phyloP scores from a whole-genome alignment of 2,888 invertebrate genomes.

The Aphodius sticticus region DNA sequence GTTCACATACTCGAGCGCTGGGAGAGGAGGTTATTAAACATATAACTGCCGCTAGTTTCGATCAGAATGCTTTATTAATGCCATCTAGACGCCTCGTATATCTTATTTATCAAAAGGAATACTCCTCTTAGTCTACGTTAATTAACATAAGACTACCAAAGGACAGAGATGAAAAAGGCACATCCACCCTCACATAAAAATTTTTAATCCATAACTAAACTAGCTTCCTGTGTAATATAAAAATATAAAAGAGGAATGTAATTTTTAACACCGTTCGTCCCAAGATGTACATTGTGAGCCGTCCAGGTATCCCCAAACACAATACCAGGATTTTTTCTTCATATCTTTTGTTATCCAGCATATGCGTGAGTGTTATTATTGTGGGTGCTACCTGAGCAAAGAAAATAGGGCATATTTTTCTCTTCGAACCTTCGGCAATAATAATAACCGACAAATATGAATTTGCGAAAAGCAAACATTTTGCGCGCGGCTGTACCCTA shows the following conservation, averaged over 20 bases:
- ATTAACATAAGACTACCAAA: not conserved
- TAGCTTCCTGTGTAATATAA: not conserved
- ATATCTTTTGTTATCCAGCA: not conserved
- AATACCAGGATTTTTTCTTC: not conserved
- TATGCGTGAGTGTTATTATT: not conserved
- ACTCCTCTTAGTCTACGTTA: not conserved
- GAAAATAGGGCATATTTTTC: not conserved
- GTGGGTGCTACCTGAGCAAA: not conserved
- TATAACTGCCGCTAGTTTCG: not conserved
- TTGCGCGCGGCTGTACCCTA: not conserved
- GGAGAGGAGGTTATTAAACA: conserved; percentile 51
- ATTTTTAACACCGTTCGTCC: not conserved
- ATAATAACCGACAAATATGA: conserved; percentile 4
- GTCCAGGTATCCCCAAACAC: not conserved
- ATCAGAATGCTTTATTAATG: not conserved
- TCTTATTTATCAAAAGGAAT: not conserved
- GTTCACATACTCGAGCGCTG: conserved; percentile 51
- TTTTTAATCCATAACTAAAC: not conserved
- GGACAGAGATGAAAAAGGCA: not conserved
- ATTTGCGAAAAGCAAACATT: conserved; percentile 4
- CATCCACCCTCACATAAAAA: not conserved
- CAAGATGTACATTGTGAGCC: not conserved
- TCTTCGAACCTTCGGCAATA: not conserved
- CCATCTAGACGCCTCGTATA: not conserved
- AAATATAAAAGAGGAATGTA: not conserved